Percentiles rank a stretch among this genome's conserved stretches.
These are phyloP conservation scores for Palythoa grandiflora DNA, from an alignment of 92 coral and sea anemone species.

Conservation along the genomic window DNA sequence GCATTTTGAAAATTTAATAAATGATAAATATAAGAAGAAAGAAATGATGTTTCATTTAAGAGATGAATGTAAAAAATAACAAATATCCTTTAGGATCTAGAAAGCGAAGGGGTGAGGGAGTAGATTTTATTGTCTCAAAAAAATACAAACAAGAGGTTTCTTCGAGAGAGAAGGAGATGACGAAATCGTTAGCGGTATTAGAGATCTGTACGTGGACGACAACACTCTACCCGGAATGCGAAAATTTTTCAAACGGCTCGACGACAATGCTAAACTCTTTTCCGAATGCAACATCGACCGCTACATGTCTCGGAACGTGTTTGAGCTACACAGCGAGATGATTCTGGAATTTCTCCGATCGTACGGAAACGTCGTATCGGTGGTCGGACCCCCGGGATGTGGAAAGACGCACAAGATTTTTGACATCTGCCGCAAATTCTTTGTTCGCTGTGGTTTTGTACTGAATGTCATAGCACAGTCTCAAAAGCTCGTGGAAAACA, in stretches of 20 bases:
- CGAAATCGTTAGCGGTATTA: neutral
- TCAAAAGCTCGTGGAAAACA: neutral
- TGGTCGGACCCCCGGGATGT: slow-evolving; percentile 20
- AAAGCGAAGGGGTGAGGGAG: neutral
- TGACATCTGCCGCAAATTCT: neutral
- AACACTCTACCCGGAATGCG: neutral
- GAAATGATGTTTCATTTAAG: no score
- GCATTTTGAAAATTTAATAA: neutral
- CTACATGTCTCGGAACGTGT: neutral
- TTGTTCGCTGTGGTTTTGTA: neutral
- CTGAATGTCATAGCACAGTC: neutral
- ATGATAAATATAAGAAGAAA: no score
- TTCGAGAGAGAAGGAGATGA: neutral
- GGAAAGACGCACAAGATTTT: slow-evolving; percentile 7
- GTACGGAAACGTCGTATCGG: neutral
- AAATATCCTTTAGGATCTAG: no score
- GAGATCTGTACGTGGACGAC: neutral
- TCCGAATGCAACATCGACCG: neutral
- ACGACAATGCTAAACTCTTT: neutral
- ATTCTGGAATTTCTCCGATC: neutral
- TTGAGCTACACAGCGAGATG: neutral
- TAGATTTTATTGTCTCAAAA: no score
- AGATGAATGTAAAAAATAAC: no score
- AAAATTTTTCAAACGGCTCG: neutral
- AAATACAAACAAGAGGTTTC: neutral